These are phyloP conservation scores for Keiferia lycopersicella DNA, from an alignment of 2,888 invertebrate species.

Conservation along the genomic window DNA sequence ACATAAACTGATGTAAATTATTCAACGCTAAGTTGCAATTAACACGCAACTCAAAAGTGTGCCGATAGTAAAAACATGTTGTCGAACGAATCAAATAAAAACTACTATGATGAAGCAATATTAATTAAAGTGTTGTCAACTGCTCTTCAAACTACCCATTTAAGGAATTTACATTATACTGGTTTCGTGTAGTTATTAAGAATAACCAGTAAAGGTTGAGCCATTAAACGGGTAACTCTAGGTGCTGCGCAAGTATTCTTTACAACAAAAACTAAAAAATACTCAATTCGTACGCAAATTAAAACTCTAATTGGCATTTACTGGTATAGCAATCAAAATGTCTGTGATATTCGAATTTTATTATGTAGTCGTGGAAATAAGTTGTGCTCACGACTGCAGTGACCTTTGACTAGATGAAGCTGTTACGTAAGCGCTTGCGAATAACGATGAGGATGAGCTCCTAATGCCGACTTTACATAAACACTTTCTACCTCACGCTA, in stretches of 20 bases:
- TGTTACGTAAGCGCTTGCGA: slow-evolving; percentile 68
- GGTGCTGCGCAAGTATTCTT: background rate
- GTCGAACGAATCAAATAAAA: slow-evolving; percentile 6
- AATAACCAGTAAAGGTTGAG: background rate
- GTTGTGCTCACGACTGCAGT: slow-evolving; percentile 36
- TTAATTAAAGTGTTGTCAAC: no score
- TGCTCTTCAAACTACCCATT: no score
- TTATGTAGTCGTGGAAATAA: slow-evolving; percentile 20
- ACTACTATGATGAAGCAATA: background rate
- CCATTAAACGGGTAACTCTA: slow-evolving; percentile 1
- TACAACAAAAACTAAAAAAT: slow-evolving; percentile 21
- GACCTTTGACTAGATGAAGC: slow-evolving; percentile 68
- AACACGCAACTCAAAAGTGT: slow-evolving; percentile 12
- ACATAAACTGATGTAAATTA: slow-evolving; percentile 7
- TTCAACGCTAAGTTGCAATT: background rate
- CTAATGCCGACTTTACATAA: slow-evolving; percentile 56
- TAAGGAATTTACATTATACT: no score
- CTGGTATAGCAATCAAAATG: background rate
- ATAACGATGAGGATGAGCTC: slow-evolving; percentile 63
- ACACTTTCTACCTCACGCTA: slow-evolving; percentile 65
- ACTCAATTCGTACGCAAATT: slow-evolving; percentile 20
- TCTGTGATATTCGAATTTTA: slow-evolving; percentile 9
- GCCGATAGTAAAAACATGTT: slow-evolving; percentile 18
- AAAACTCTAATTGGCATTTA: slow-evolving; percentile 23
- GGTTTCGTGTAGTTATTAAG: no score